Conservation (phyloP, 2,797 vertebrate genomes). For the Podarcis lilfordi region DNA sequence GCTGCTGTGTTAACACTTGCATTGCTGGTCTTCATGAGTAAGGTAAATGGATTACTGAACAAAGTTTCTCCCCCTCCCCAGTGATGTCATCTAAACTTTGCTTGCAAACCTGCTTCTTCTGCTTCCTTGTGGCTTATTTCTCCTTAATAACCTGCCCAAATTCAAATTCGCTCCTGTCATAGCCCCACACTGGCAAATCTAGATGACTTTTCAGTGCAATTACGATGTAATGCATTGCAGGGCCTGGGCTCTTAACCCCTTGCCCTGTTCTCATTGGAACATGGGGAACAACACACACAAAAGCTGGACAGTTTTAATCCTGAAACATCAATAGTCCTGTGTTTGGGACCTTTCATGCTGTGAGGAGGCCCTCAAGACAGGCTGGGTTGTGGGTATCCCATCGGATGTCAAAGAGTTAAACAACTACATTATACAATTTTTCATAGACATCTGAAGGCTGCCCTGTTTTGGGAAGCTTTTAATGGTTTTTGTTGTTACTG, state of each 20-base stretch:
- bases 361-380: not conserved
- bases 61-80: conserved; percentile 4
- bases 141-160: not conserved
- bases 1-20: conserved; percentile 43
- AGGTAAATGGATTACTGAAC: not conserved
- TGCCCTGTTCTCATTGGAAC: not conserved
- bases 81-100: conserved; percentile 16
- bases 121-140: not conserved
- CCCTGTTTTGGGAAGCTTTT: too few relatives aligned
- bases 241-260: not conserved
- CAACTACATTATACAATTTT: too few relatives aligned
- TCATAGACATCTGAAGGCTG: too few relatives aligned
- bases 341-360: too few relatives aligned
- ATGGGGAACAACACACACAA: not conserved
- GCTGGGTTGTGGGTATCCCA: not conserved
- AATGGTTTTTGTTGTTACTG: too few relatives aligned
- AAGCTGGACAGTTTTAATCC: not conserved
- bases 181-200: not conserved
- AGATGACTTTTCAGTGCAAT: not conserved
- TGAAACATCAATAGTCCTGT: not conserved
- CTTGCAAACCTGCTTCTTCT: not conserved
- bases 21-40: conserved; percentile 6
- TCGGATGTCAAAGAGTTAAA: too few relatives aligned
- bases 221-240: not conserved
- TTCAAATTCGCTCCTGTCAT: not conserved